Conservation (phyloP, 2,113 vertebrate species). For the Eclectus roratus region DNA sequence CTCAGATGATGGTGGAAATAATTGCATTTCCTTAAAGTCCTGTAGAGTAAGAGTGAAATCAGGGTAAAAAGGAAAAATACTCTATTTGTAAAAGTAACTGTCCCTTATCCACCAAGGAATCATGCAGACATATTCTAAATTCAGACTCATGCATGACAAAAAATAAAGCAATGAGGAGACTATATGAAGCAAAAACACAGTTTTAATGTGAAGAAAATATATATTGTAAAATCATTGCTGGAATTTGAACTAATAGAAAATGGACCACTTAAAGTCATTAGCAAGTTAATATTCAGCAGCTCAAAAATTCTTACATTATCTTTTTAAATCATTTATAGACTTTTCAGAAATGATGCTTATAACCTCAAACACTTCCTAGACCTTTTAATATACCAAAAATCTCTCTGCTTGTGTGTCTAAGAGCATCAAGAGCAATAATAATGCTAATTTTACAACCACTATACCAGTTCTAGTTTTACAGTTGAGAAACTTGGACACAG, state of each 20-base stretch:
- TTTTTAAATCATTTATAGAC: not conserved
- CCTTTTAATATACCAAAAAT: not conserved
- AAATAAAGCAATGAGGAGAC: not conserved
- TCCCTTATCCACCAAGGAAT: not conserved
- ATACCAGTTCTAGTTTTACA: not conserved
- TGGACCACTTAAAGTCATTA: not conserved
- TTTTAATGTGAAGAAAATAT: not conserved
- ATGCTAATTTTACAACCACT: not conserved
- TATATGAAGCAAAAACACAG: not conserved
- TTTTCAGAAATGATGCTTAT: not conserved
- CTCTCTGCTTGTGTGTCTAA: not conserved
- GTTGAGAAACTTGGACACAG: not conserved
- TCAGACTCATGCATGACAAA: not conserved
- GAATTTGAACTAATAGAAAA: not conserved
- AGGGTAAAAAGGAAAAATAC: not conserved
- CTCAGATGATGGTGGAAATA: not conserved
- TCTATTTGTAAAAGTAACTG: not conserved
- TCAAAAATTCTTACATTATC: not conserved
- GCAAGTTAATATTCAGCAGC: not conserved
- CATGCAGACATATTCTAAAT: not conserved
- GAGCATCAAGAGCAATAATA: not conserved
- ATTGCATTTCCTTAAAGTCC: constrained; percentile 18
- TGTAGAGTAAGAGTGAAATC: not conserved
- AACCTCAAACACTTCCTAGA: not conserved
- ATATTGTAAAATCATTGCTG: not conserved